Percentiles rank a stretch among this genome's conserved stretches.
These are phyloP conservation scores for Holothuria glaberrima DNA, from an alignment of 35 echinoderm and acorn worm species.

Conservation along the genomic window DNA sequence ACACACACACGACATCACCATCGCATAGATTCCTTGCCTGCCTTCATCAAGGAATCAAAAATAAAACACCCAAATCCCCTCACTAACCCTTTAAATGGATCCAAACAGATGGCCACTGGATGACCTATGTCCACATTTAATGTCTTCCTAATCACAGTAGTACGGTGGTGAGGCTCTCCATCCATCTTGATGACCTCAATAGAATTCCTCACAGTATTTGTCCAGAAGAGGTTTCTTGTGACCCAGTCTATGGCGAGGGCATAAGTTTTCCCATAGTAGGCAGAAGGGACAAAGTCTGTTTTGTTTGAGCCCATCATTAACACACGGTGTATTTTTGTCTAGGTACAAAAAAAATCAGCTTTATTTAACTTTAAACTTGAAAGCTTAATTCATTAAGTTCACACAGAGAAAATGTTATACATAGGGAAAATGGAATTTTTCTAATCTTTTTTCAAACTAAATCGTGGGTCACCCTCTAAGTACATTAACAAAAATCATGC, in stretches of 20 bases:
- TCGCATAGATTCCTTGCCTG: too few species aligned
- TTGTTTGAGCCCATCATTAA: conserved; percentile 40
- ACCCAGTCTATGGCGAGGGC: conserved; percentile 77
- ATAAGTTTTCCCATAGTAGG: conserved; percentile 58
- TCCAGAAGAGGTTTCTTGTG: conserved; percentile 78
- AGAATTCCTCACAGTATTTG: conserved; percentile 68
- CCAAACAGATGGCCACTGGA: conserved; percentile 67
- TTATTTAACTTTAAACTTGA: too few species aligned
- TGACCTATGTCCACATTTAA: conserved; percentile 43
- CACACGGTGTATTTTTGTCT: conserved; percentile 61
- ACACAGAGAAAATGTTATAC: too few species aligned
- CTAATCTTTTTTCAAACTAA: too few species aligned
- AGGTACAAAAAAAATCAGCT: neutral
- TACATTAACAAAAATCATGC: too few species aligned
- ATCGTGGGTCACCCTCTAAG: too few species aligned
- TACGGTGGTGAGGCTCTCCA: conserved; percentile 58
- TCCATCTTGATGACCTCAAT: conserved; percentile 86
- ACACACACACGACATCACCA: too few species aligned
- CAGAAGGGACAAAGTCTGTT: conserved; percentile 55
- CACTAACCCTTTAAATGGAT: conserved; percentile 72
- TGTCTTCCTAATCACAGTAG: conserved; percentile 44
- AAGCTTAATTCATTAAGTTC: too few species aligned
- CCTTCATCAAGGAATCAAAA: too few species aligned
- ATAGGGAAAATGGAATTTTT: too few species aligned
- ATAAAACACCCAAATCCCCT: neutral